Conservation (phyloP, 2,797 vertebrate genomes). For the Nothura maculosa region DNA sequence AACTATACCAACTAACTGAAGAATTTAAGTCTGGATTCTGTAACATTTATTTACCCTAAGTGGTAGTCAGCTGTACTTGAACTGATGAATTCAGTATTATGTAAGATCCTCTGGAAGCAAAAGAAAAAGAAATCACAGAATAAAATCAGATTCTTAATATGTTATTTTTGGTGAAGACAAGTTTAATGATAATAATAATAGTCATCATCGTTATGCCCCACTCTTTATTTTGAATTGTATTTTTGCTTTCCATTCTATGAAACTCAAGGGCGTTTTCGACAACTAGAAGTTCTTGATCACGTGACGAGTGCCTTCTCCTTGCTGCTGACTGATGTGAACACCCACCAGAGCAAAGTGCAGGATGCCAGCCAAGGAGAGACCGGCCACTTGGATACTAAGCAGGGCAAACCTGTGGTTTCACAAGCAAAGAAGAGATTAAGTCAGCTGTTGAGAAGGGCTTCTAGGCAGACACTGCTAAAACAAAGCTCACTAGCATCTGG, state of each 20-base stretch:
- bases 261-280: constrained; percentile 84
- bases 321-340: constrained; percentile 72
- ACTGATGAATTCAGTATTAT: not conserved
- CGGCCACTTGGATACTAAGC: not conserved
- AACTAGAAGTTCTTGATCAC: constrained; percentile 85
- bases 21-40: constrained; percentile 12
- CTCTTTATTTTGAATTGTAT: not conserved
- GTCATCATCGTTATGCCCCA: not conserved
- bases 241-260: constrained; percentile 20
- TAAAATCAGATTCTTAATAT: not conserved
- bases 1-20: not conserved
- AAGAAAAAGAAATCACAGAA: not conserved
- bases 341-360: not conserved
- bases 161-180: not conserved
- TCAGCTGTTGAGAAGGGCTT: constrained; percentile 80
- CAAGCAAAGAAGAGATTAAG: constrained; percentile 69
- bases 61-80: not conserved
- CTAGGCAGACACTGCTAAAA: constrained; percentile 70
- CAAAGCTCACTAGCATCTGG: not conserved
- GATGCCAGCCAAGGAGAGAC: not conserved
- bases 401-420: constrained; percentile 10
- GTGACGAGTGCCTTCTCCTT: constrained; percentile 85
- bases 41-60: not conserved
- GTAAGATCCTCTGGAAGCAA: not conserved
- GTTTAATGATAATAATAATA: not conserved